Percentiles rank a stretch among this genome's conserved stretches.
These are phyloP conservation scores for Bovichtus variegatus DNA, from an alignment of 2,797 vertebrate species.

Conservation along the genomic window DNA sequence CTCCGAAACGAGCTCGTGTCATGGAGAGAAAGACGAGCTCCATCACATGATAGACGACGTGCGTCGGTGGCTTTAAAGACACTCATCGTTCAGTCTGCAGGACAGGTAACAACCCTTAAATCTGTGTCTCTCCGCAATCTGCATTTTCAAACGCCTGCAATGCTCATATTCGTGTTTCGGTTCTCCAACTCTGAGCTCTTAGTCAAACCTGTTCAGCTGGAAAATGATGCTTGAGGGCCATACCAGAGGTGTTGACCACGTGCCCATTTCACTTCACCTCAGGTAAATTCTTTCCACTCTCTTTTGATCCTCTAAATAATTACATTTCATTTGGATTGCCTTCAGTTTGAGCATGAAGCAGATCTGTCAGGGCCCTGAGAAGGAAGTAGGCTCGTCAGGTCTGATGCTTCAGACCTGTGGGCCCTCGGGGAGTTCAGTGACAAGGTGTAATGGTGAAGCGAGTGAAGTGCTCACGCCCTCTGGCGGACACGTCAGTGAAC, in stretches of 20 bases:
- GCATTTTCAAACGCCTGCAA: constrained; percentile 18
- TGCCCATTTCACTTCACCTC: neutral
- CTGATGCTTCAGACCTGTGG: constrained; percentile 8
- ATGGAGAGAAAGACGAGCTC: constrained; percentile 4
- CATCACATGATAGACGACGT: constrained; percentile 27
- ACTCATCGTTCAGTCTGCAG: neutral
- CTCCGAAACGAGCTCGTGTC: neutral
- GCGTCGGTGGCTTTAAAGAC: constrained; percentile 15
- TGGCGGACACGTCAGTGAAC: constrained; percentile 14
- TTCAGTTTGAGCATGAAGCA: neutral
- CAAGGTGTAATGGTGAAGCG: constrained; percentile 25
- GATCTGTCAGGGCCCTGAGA: too few species aligned
- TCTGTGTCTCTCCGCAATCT: constrained; percentile 6
- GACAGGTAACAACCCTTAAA: constrained; percentile 49
- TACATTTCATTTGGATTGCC: too few species aligned
- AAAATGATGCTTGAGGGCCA: constrained; percentile 50
- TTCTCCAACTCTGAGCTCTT: constrained; percentile 20
- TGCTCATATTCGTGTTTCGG: constrained; percentile 55
- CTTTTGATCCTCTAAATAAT: neutral
- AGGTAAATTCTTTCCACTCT: neutral
- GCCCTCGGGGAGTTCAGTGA: constrained; percentile 4
- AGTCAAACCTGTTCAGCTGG: constrained; percentile 69
- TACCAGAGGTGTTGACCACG: constrained; percentile 33
- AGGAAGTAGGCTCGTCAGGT: neutral
- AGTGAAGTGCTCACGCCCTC: constrained; percentile 25